These are phyloP conservation scores for Chiloscyllium punctatum DNA, from an alignment of 2,797 vertebrate genomes.

Conservation along the genomic window DNA sequence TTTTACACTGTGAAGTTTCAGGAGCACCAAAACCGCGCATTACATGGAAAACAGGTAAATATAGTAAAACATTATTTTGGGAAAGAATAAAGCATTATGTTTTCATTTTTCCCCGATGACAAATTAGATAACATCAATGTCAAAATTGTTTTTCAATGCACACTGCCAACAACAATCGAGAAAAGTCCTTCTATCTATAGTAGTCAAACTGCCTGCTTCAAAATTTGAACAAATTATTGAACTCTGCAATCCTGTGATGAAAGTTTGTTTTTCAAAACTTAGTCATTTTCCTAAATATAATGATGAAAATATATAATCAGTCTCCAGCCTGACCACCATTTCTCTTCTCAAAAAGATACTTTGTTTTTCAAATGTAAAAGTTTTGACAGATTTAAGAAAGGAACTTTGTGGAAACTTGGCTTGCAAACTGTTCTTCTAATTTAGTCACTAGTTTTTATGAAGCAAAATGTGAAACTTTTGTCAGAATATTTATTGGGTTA, in stretches of 20 bases:
- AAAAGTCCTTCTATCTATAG: background rate
- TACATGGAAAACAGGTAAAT: constrained; percentile 81
- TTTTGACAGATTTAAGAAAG: background rate
- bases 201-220: background rate
- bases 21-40: constrained; percentile 87
- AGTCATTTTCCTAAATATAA: background rate
- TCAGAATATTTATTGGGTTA: background rate
- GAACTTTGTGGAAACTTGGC: background rate
- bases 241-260: background rate
- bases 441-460: background rate
- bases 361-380: background rate
- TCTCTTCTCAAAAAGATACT: background rate
- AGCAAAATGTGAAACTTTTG: background rate
- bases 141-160: background rate
- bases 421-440: background rate
- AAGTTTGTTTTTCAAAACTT: background rate
- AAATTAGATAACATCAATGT: background rate
- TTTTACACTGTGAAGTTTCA: constrained; percentile 75
- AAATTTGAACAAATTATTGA: background rate
- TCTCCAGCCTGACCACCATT: background rate
- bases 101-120: background rate
- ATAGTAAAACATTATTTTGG: background rate
- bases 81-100: background rate
- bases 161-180: background rate
- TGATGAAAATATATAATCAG: too few relatives aligned